These are phyloP conservation scores for Amia ocellicauda DNA, from an alignment of 2,113 vertebrate genomes.

Conservation along the genomic window DNA sequence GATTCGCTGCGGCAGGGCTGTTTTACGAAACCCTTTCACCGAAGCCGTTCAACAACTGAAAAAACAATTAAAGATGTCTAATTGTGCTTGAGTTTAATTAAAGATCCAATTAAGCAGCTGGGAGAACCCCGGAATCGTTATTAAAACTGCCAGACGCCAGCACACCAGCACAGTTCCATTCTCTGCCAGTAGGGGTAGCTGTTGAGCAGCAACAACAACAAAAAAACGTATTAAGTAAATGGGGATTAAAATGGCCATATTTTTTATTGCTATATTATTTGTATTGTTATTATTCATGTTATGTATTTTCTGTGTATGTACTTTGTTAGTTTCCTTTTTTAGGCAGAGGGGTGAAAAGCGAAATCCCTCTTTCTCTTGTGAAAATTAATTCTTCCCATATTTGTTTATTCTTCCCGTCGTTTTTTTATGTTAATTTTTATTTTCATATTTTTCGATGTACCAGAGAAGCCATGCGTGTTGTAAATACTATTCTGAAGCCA, in stretches of 20 bases:
- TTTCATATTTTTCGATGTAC: slow-evolving; percentile 45
- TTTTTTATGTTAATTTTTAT: slow-evolving; percentile 42
- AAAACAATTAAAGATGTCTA: too few species aligned
- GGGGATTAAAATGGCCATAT: slow-evolving; percentile 57
- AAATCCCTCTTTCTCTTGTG: slow-evolving; percentile 37
- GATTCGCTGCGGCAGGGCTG: too few species aligned
- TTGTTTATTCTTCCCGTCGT: slow-evolving; percentile 28
- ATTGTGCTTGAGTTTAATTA: too few species aligned
- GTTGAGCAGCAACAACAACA: slow-evolving; percentile 44
- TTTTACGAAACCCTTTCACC: too few species aligned
- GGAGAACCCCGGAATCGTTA: too few species aligned
- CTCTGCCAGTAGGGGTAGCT: slow-evolving; percentile 51
- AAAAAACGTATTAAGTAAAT: slow-evolving; percentile 5
- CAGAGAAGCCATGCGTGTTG: slow-evolving; percentile 57
- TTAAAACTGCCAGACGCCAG: too few species aligned
- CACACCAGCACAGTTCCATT: slow-evolving; percentile 47
- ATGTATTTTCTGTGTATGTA: slow-evolving; percentile 33
- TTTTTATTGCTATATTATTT: slow-evolving; percentile 61
- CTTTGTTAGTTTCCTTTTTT: slow-evolving; percentile 29
- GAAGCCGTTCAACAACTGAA: too few species aligned
- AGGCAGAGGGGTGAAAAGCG: neutral
- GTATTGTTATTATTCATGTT: slow-evolving; percentile 46
- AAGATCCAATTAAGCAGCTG: too few species aligned
- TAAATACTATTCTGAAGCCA: slow-evolving; percentile 55
- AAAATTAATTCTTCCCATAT: slow-evolving; percentile 36